Conservation (phyloP, 2,888 invertebrate genomes). For the Pyrochroa serraticornis region DNA sequence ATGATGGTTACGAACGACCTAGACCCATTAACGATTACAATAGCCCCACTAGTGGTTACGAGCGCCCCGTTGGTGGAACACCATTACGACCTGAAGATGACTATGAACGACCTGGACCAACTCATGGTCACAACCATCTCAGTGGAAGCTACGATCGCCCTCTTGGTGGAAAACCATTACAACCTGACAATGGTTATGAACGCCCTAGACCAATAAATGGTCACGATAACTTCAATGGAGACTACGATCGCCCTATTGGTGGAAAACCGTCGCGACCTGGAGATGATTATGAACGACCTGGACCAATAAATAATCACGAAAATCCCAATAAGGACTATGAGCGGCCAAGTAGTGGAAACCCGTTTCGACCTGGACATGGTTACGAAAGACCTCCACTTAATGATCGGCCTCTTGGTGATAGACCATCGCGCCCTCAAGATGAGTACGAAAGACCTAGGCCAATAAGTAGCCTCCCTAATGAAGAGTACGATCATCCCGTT, state of each 20-base stretch:
- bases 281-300: conserved; percentile 4
- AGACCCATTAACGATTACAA: conserved; percentile 21
- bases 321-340: conserved; percentile 4
- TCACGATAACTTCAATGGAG: conserved; percentile 6
- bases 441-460: conserved; percentile 6
- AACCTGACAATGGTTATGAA: conserved; percentile 23
- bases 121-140: conserved; percentile 6
- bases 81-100: conserved; percentile 14
- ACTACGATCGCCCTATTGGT: neutral
- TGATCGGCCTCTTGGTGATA: neutral
- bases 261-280: neutral
- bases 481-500: conserved; percentile 2
- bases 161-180: conserved; percentile 10
- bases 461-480: neutral
- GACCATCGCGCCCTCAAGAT: too few species aligned
- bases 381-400: conserved; percentile 20
- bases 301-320: conserved; percentile 6
- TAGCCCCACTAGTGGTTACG: too few species aligned
- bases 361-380: conserved; percentile 12
- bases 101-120: conserved; percentile 29
- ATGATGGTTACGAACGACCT: conserved; percentile 13
- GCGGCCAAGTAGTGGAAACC: conserved; percentile 2
- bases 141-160: neutral
- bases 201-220: conserved; percentile 21
- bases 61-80: too few species aligned